Percentiles rank a stretch among this genome's conserved stretches.
Evolutionary conservation across 2,797 vertebrate genomes (phyloP).

Genomic region (Erithacus rubecula): DNA sequence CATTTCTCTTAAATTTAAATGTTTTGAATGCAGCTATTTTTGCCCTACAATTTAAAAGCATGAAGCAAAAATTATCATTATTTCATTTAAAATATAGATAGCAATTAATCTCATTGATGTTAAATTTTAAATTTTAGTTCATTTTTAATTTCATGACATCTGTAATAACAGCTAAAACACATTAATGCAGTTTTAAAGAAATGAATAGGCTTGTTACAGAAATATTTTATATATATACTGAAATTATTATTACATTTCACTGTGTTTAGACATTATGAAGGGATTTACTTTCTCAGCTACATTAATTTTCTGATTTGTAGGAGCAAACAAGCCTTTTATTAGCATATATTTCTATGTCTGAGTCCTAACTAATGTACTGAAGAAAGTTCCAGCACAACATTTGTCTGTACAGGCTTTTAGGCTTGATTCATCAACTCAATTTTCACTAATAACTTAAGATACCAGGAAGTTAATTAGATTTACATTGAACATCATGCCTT

Average conservation of each 20-base stretch:
- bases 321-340: neutral
- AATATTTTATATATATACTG: neutral
- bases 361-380: neutral
- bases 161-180: neutral
- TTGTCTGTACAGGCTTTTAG: neutral
- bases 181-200: neutral
- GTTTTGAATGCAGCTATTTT: neutral
- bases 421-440: neutral
- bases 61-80: neutral
- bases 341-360: neutral
- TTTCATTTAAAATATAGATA: neutral
- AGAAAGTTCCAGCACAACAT: neutral
- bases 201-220: neutral
- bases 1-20: neutral
- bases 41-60: neutral
- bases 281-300: neutral
- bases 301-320: neutral
- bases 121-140: neutral
- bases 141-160: neutral
- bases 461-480: neutral
- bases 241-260: neutral
- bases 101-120: neutral
- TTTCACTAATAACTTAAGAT: constrained; percentile 11
- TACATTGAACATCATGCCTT: neutral
- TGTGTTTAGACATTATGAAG: neutral